Conservation (phyloP, 2,113 vertebrate species). For the Prunella himalayana region DNA sequence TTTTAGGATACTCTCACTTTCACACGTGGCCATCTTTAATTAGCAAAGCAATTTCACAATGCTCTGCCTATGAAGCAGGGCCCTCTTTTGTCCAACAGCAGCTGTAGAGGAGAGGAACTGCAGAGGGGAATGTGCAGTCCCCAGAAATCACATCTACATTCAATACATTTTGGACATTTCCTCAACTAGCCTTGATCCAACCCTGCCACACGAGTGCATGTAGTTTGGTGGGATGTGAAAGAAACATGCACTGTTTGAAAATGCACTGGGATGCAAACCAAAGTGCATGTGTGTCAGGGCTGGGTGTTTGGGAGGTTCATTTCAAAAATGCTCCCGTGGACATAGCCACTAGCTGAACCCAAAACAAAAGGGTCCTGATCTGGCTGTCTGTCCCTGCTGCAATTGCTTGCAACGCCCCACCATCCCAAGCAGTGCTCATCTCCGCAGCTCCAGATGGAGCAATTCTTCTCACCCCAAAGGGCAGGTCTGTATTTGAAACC, state of each 20-base stretch:
- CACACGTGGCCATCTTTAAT: neutral
- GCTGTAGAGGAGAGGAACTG: neutral
- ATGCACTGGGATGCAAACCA: neutral
- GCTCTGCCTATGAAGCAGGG: neutral
- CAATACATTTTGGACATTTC: neutral
- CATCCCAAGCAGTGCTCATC: accelerated
- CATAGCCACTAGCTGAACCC: neutral
- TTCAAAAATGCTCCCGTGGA: neutral
- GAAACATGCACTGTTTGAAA: neutral
- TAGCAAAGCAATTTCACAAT: neutral
- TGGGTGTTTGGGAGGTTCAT: neutral
- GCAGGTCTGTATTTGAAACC: neutral
- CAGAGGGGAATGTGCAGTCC: neutral
- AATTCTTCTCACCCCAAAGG: neutral
- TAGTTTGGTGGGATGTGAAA: neutral
- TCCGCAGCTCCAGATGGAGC: neutral
- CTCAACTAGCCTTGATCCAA: neutral
- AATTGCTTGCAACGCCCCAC: neutral
- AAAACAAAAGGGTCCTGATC: neutral
- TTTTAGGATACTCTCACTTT: neutral
- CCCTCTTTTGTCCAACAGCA: neutral
- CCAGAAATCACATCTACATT: neutral
- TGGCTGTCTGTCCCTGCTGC: neutral
- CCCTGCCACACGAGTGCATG: accelerated
- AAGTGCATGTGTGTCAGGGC: neutral